A percentile compares a stretch with the other conserved stretches of the same genome.
Evolutionary conservation across 1,140 invertebrate genomes (phyloP).

Genomic region (Trachymyrmex cornetzi): DNA sequence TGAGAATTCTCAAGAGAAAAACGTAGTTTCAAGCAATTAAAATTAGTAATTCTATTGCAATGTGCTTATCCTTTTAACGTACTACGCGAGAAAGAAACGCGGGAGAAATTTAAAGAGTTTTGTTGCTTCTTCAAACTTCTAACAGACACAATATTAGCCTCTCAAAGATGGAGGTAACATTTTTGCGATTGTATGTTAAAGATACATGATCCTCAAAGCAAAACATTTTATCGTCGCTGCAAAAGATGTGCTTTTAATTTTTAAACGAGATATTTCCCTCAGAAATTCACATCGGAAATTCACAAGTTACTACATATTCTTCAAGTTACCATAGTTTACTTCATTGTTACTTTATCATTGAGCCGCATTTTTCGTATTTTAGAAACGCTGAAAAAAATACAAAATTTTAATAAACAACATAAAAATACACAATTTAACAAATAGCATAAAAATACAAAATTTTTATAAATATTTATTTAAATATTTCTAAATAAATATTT

Average conservation of each 20-base stretch:
- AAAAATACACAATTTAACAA: too few species aligned
- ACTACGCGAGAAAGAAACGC: not conserved
- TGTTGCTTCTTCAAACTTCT: not conserved
- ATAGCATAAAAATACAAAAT: too few species aligned
- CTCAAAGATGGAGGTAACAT: not conserved
- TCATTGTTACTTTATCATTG: not conserved
- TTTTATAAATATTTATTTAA: too few species aligned
- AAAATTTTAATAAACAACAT: too few species aligned
- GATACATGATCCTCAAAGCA: not conserved
- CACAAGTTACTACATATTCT: not conserved
- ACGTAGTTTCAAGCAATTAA: slow-evolving; percentile 7
- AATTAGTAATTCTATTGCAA: slow-evolving; percentile 4
- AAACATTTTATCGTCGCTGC: not conserved
- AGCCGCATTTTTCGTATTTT: too few species aligned
- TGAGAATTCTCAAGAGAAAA: not conserved
- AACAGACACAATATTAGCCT: not conserved
- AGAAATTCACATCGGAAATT: not conserved
- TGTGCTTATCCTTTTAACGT: slow-evolving; percentile 12
- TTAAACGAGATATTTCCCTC: not conserved
- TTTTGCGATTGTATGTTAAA: not conserved
- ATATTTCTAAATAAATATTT: too few species aligned
- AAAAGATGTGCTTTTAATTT: slow-evolving; percentile 12
- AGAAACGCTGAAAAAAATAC: too few species aligned
- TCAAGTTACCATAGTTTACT: not conserved
- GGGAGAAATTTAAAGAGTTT: not conserved